Conservation (phyloP, 2,888 invertebrate species). For the Ptilodon capucinus region DNA sequence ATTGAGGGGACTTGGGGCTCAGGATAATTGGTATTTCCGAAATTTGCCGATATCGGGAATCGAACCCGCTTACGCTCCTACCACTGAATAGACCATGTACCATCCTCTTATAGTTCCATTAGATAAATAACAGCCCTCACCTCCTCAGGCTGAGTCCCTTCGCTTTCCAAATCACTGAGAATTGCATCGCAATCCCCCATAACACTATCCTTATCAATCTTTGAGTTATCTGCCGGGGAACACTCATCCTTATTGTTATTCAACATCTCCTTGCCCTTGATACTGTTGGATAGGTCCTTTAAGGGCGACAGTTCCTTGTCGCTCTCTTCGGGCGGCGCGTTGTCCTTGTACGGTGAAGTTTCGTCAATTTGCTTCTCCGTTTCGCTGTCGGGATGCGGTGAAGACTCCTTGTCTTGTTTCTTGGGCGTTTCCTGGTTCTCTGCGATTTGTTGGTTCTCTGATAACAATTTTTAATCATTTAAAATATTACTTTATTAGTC, state of each 20-base stretch:
- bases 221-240: constrained; percentile 67
- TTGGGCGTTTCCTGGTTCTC: constrained; percentile 64
- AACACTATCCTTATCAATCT: constrained; percentile 84
- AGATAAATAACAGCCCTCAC: constrained; percentile 52
- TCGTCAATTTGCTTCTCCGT: constrained; percentile 36
- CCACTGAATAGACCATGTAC: background rate
- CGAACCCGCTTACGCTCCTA: too few species aligned
- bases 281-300: constrained; percentile 61
- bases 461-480: background rate
- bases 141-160: constrained; percentile 93
- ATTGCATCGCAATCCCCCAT: constrained; percentile 81
- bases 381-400: constrained; percentile 40
- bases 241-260: constrained; percentile 77
- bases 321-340: constrained; percentile 36
- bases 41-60: too few species aligned
- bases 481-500: too few species aligned
- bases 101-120: background rate
- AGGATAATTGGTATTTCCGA: too few species aligned
- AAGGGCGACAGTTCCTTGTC: constrained; percentile 60
- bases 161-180: constrained; percentile 93
- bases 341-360: constrained; percentile 50
- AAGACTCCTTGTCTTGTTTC: constrained; percentile 50
- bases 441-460: constrained; percentile 39
- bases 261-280: constrained; percentile 59
- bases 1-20: too few species aligned